phyloP scores from a whole-genome alignment of 30 jellyfish, hydroid and myxozoan genomes.

The Hydractinia echinata region DNA sequence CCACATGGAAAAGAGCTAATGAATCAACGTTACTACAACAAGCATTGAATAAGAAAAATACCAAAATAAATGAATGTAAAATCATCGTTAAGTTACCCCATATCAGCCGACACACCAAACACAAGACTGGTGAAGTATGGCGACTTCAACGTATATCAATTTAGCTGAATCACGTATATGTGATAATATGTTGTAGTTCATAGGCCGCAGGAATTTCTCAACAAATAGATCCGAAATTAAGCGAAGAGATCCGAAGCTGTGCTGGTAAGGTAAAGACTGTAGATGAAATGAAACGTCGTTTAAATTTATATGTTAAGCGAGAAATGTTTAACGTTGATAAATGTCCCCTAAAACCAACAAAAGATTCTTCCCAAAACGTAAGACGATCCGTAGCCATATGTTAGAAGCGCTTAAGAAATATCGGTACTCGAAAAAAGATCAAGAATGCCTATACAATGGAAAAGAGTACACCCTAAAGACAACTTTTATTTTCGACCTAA shows the following conservation, averaged over 20 bases:
- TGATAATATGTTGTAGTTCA: neutral
- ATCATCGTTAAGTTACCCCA: neutral
- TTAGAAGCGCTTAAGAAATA: neutral
- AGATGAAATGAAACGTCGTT: neutral
- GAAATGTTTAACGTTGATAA: neutral
- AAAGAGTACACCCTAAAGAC: neutral
- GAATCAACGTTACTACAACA: too few relatives aligned
- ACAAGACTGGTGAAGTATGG: neutral
- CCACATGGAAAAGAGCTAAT: neutral
- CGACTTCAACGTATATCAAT: neutral
- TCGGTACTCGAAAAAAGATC: neutral
- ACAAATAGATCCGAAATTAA: neutral
- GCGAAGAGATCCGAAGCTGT: neutral
- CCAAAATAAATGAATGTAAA: neutral
- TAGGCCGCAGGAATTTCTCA: slow-evolving; percentile 3
- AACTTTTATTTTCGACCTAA: slow-evolving; percentile 1
- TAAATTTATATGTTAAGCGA: neutral
- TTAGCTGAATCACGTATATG: neutral
- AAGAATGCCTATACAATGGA: slow-evolving; percentile 1
- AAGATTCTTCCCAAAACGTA: slow-evolving; percentile 11
- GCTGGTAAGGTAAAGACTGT: neutral
- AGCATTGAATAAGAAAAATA: neutral
- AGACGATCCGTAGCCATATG: slow-evolving; percentile 1
- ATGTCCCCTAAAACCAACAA: neutral
- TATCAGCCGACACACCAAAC: neutral